Evolutionary conservation across 92 coral and sea anemone genomes (phyloP).

Genomic region (Virgularia gustaviana): DNA sequence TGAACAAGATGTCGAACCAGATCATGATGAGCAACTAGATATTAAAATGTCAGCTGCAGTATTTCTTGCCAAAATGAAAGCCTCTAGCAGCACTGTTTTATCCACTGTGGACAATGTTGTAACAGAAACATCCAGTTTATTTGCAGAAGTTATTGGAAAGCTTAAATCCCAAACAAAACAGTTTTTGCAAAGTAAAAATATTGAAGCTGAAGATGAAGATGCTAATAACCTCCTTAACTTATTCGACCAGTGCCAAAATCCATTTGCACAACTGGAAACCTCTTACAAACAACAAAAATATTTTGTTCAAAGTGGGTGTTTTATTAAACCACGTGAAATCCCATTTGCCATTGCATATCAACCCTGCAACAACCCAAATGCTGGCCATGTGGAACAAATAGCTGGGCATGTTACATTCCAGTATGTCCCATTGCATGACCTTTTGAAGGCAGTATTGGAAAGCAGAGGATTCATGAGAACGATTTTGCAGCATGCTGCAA

Average conservation of each 20-base stretch:
- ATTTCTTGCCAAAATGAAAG: conserved; percentile 1
- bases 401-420: conserved; percentile 22
- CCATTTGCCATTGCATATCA: conserved; percentile 21
- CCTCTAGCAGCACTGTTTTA: conserved; percentile 8
- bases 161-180: conserved; percentile 4
- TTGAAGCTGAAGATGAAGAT: conserved; percentile 14
- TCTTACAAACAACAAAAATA: conserved; percentile 10
- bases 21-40: too few species aligned
- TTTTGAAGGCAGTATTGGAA: conserved; percentile 22
- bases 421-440: conserved; percentile 16
- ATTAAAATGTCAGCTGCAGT: conserved; percentile 1
- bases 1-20: too few species aligned
- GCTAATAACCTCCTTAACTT: background rate
- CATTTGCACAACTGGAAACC: conserved; percentile 10
- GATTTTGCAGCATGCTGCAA: conserved; percentile 3
- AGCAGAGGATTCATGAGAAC: conserved; percentile 19
- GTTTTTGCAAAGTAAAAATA: conserved; percentile 19
- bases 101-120: conserved; percentile 28
- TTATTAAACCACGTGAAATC: conserved; percentile 6
- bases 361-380: conserved; percentile 14
- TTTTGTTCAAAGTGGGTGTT: background rate
- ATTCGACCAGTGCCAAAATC: conserved; percentile 6
- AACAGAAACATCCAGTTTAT: conserved; percentile 18
- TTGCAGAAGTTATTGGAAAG: conserved; percentile 17
- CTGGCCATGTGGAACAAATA: conserved; percentile 9